Conservation (phyloP, 1,140 invertebrate genomes). For the Charaxes varanes region DNA sequence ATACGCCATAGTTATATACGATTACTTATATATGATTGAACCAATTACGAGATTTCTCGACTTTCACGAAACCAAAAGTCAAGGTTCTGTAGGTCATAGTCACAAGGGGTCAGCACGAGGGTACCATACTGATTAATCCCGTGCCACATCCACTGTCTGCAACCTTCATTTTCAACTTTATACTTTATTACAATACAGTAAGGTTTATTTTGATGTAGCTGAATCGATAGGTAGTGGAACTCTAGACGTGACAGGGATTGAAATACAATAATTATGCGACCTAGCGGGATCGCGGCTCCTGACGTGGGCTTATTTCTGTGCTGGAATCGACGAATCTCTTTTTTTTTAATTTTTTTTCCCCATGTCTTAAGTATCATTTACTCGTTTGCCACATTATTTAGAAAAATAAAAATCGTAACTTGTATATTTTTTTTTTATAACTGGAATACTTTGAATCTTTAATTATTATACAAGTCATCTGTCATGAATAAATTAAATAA, state of each 20-base stretch:
- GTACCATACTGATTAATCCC: slow-evolving; percentile 45
- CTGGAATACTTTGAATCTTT: too few species aligned
- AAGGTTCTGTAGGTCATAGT: slow-evolving; percentile 60
- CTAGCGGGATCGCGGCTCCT: slow-evolving; percentile 31
- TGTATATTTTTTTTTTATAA: too few species aligned
- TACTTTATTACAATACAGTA: slow-evolving; percentile 14
- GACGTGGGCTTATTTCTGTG: slow-evolving; percentile 11
- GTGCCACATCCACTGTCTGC: slow-evolving; percentile 19
- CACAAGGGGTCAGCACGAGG: slow-evolving; percentile 40
- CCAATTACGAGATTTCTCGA: slow-evolving; percentile 20
- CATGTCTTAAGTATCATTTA: too few species aligned
- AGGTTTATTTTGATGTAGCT: slow-evolving; percentile 3
- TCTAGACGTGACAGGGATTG: slow-evolving; percentile 40
- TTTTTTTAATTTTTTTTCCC: too few species aligned
- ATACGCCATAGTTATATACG: too few species aligned
- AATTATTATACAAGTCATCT: too few species aligned
- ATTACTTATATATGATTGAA: too few species aligned
- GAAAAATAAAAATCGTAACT: too few species aligned
- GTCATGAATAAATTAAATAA: too few species aligned
- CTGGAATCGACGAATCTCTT: too few species aligned
- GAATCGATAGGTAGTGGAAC: slow-evolving; percentile 3
- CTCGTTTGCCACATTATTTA: too few species aligned
- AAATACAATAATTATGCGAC: slow-evolving; percentile 31
- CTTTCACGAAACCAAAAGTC: slow-evolving; percentile 51
- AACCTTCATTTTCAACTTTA: slow-evolving; percentile 11